Conservation (phyloP, 2,113 vertebrate genomes). For the Sakesphorus luctuosus region DNA sequence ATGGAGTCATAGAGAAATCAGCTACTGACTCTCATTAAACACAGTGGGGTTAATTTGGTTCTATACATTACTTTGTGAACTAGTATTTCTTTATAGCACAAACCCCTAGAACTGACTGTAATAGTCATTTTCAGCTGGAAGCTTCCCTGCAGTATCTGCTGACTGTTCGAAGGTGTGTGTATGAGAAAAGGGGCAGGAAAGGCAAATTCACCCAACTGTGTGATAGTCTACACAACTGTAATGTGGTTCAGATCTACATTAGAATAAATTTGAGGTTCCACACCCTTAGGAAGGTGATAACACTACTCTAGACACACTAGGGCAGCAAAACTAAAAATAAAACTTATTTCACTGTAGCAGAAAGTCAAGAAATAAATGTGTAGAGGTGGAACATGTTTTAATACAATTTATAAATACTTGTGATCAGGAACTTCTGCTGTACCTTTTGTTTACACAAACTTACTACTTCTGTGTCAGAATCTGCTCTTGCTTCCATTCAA, state of each 20-base stretch:
- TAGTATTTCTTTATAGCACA: neutral
- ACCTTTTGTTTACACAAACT: conserved; percentile 29
- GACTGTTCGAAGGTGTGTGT: neutral
- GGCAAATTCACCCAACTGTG: neutral
- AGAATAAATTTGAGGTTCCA: neutral
- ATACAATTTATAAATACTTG: neutral
- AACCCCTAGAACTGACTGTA: neutral
- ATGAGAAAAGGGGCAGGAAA: neutral
- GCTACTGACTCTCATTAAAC: neutral
- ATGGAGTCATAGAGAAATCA: neutral
- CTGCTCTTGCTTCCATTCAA: neutral
- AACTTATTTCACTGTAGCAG: neutral
- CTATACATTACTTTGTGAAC: neutral
- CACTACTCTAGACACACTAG: neutral
- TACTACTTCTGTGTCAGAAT: neutral
- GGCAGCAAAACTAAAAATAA: neutral
- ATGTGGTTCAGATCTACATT: neutral
- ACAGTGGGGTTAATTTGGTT: neutral
- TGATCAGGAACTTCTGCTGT: neutral
- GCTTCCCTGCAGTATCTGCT: neutral
- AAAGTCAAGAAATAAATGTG: neutral
- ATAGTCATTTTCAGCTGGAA: neutral
- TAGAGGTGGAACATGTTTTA: neutral
- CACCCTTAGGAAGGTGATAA: fast-evolving
- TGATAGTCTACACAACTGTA: neutral